Evolutionary conservation across 2,113 vertebrate genomes (phyloP).

Genomic region (Upupa epops): DNA sequence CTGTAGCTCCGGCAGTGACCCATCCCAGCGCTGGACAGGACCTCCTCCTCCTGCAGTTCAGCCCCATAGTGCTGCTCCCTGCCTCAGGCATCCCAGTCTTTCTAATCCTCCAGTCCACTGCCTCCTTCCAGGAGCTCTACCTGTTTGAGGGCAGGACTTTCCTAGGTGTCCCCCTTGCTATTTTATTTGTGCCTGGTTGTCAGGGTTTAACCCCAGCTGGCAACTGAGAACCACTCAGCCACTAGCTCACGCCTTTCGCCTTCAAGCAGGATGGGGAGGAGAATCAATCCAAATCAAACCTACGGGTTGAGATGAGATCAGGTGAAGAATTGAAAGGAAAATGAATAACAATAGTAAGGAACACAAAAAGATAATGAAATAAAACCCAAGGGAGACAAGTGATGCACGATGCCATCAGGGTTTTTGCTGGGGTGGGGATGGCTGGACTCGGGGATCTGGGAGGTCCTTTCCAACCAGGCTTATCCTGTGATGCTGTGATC

Average conservation of each 20-base stretch:
- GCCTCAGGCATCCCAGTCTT: neutral
- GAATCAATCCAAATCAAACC: neutral
- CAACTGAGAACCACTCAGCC: neutral
- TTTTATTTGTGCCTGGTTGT: neutral
- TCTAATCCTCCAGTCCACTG: too few species aligned
- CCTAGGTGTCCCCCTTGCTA: neutral
- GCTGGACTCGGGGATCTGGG: too few species aligned
- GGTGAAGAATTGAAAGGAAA: neutral
- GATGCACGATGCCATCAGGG: neutral
- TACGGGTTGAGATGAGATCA: neutral
- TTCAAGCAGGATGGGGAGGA: neutral
- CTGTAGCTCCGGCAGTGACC: too few species aligned
- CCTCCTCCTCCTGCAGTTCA: neutral
- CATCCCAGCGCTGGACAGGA: rapidly evolving
- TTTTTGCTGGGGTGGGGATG: too few species aligned
- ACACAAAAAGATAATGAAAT: neutral
- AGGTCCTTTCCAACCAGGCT: too few species aligned
- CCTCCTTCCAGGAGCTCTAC: neutral
- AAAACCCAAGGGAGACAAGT: neutral
- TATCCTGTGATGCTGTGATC: too few species aligned
- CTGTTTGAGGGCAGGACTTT: neutral
- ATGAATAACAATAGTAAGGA: neutral
- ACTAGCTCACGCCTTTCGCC: neutral
- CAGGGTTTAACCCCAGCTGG: neutral
- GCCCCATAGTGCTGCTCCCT: neutral